Percentiles rank a stretch among this genome's conserved stretches.
Conservation (phyloP, 1,140 invertebrate species). For the Goniozus legneri region DNA sequence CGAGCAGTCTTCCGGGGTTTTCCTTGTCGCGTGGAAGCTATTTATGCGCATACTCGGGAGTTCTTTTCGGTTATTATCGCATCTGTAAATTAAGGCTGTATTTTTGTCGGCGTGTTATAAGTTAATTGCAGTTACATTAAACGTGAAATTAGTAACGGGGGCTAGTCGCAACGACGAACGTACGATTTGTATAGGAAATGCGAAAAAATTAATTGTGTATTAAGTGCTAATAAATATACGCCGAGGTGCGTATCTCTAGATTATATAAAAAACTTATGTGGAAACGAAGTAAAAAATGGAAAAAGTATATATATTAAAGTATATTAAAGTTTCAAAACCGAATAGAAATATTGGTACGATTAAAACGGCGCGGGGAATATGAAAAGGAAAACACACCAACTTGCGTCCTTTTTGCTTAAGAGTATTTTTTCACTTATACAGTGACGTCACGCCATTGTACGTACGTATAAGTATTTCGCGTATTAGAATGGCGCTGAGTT, state of each 20-base stretch:
- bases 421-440: constrained; percentile 18
- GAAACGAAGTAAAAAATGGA: constrained; percentile 20
- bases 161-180: constrained; percentile 29
- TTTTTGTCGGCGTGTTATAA: too few relatives aligned
- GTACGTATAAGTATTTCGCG: constrained; percentile 19
- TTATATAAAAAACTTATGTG: constrained; percentile 23
- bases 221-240: not conserved
- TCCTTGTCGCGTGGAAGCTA: too few relatives aligned
- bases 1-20: too few relatives aligned
- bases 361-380: not conserved
- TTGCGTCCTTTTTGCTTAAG: not conserved
- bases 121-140: too few relatives aligned
- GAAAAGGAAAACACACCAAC: not conserved
- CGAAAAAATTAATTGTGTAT: not conserved
- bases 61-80: too few relatives aligned
- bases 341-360: constrained; percentile 23
- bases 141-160: too few relatives aligned
- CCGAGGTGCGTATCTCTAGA: constrained; percentile 21
- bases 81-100: too few relatives aligned
- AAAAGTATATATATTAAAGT: constrained; percentile 23
- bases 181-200: constrained; percentile 25
- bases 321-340: constrained; percentile 28
- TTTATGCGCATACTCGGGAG: too few relatives aligned
- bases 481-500: too few relatives aligned
- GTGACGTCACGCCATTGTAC: constrained; percentile 7